phyloP scores from a whole-genome alignment of 2,797 vertebrate genomes.

The Alauda arvensis region DNA sequence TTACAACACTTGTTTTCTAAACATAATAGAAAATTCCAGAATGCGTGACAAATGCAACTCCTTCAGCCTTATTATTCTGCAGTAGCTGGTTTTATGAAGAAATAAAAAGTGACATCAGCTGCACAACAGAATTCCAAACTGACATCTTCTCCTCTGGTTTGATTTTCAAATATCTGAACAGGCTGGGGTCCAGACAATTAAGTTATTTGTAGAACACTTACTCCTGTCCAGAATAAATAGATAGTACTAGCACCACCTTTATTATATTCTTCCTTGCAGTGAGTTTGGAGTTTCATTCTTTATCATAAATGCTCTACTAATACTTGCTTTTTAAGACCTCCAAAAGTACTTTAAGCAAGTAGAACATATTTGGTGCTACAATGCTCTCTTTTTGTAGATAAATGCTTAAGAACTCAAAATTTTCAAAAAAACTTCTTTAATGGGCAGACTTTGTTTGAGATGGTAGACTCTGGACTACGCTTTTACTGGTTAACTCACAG shows the following conservation, averaged over 20 bases:
- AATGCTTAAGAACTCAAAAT: background rate
- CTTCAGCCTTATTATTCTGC: conserved; percentile 22
- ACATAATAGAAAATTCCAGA: conserved; percentile 51
- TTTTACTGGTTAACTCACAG: background rate
- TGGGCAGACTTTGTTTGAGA: background rate
- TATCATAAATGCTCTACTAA: background rate
- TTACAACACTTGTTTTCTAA: conserved; percentile 51
- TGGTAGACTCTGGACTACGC: background rate
- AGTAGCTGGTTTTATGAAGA: conserved; percentile 3
- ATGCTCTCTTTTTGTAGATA: background rate
- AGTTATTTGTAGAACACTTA: background rate
- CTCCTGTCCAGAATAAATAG: background rate
- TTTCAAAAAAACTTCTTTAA: background rate
- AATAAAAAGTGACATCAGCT: conserved; percentile 19
- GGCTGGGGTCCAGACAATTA: background rate
- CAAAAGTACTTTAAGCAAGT: background rate
- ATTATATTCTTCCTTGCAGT: background rate
- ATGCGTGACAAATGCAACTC: conserved; percentile 19
- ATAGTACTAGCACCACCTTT: background rate
- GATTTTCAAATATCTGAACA: conserved; percentile 13
- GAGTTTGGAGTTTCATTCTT: background rate
- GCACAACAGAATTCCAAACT: conserved; percentile 24
- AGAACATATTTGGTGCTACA: background rate
- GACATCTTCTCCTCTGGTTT: background rate
- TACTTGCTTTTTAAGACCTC: background rate